Evolutionary conservation across 1,140 invertebrate genomes (phyloP).

Genomic region (Drosophila sulfurigaster): DNA sequence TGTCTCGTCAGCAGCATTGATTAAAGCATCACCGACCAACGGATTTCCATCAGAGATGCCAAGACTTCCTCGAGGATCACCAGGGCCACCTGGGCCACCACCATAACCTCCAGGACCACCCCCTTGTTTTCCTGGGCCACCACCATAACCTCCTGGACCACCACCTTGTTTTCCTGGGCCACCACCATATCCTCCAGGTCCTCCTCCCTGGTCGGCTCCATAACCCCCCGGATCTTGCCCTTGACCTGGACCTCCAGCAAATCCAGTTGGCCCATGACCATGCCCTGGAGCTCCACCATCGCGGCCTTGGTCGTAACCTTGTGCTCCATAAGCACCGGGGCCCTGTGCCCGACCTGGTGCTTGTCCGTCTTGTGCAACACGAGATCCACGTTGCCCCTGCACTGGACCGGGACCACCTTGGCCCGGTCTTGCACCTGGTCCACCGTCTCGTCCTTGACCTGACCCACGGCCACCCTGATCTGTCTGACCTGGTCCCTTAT

Average conservation of each 20-base stretch:
- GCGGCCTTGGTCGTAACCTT: neutral
- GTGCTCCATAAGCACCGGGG: neutral
- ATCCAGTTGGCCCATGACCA: neutral
- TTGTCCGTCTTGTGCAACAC: neutral
- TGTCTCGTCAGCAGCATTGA: slow-evolving; percentile 62
- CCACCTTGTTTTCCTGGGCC: slow-evolving; percentile 11
- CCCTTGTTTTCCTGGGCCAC: neutral
- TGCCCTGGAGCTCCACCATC: neutral
- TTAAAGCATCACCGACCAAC: slow-evolving; percentile 64
- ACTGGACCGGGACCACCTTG: too few relatives aligned
- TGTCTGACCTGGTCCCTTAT: neutral
- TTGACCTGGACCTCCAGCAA: neutral
- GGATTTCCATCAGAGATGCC: slow-evolving; percentile 18
- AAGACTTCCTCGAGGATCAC: neutral
- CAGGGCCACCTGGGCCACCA: slow-evolving; percentile 5
- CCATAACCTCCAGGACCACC: slow-evolving; percentile 17
- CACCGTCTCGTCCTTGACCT: neutral
- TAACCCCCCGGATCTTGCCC: neutral
- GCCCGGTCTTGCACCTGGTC: too few relatives aligned
- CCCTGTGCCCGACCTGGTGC: neutral
- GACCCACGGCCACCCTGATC: too few relatives aligned
- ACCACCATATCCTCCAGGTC: neutral
- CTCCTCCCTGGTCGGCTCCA: neutral
- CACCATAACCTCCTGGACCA: neutral
- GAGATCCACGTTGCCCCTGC: too few relatives aligned